These are phyloP conservation scores for Eupsittula cactorum DNA, from an alignment of 2,113 vertebrate species.

Conservation along the genomic window DNA sequence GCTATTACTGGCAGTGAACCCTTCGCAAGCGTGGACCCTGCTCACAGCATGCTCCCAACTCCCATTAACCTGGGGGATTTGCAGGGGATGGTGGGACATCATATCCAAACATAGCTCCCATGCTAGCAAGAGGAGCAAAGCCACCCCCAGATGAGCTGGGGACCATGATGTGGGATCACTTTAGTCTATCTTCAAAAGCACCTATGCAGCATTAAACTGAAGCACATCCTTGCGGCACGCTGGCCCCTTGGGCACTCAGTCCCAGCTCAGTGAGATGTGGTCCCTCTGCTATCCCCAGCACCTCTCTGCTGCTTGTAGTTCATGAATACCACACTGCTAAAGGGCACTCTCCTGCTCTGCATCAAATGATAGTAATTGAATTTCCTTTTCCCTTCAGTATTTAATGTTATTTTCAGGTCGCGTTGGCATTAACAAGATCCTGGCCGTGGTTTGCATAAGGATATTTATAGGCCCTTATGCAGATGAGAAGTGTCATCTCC, in stretches of 20 bases:
- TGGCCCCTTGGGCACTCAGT: neutral
- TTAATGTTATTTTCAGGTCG: slow-evolving; percentile 48
- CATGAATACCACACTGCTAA: neutral
- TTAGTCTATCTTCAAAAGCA: neutral
- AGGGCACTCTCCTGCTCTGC: slow-evolving; percentile 42
- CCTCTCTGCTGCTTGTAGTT: neutral
- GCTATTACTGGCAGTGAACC: neutral
- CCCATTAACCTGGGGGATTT: neutral
- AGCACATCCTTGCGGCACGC: fast-evolving
- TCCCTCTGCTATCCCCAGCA: neutral
- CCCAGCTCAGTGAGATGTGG: neutral
- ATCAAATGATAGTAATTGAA: slow-evolving; percentile 55
- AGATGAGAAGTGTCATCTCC: slow-evolving; percentile 12
- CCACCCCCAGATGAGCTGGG: neutral
- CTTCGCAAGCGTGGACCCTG: neutral
- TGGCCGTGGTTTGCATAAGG: neutral
- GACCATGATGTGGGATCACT: fast-evolving
- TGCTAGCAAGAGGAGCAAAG: neutral
- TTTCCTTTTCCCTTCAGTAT: slow-evolving; percentile 52
- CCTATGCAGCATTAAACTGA: neutral
- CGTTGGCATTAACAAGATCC: slow-evolving; percentile 28
- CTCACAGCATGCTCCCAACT: fast-evolving
- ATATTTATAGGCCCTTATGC: slow-evolving; percentile 29
- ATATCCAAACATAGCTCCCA: fast-evolving
- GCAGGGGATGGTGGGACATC: neutral